Base-by-base conservation (phyloP, 2,113 vertebrate genomes). In the Columbina picui region DNA sequence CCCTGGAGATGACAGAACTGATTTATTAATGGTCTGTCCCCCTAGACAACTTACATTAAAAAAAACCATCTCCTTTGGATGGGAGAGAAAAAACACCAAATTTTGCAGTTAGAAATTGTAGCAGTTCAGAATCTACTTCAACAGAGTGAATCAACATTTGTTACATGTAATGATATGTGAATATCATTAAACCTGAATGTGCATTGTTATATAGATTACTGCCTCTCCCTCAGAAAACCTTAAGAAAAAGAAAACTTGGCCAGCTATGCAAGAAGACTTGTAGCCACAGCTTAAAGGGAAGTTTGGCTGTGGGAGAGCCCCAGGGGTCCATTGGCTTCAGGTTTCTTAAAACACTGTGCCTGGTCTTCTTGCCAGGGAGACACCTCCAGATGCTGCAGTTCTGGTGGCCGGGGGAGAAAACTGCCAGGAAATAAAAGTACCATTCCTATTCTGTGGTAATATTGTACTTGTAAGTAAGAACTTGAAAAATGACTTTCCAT, bases 101-200 rank as follows among this genome's bases (percentile, higher is more conserved):
- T 63, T 14, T 47, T 56, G 22, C 21, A 39, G 29, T 52, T 43
- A 73, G 78, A 79, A 87, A 49, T 12, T 3, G 1, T 4, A 82
- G 26, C 0, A 2, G 7, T 17, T 63, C 74, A 56, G n/a, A 82
- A 81, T 0, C 0, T 20, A 25, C 26, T 64, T 67, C 30, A 71
- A 20, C 30, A 81, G 20, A 79, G 16, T 20, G 68, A 87, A 26
- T 38, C 21, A n/a, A 15, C 0, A 0, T 39, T 47, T 86, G 10
- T 71, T 47, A 50, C 5, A 53, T 30, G 26, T 8, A 67, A 22
- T 45, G 30, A 36, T 64, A 39, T 5, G 45, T 47, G 49, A 60
- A 23, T 67, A 73, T 6, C 29, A 7, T 56, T 49, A 57, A 91
- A 41, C 8, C 41, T 63, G 14, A 17, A 56, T 12, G 32, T 17